These are phyloP conservation scores for Neoarius graeffei DNA, from an alignment of 2,113 vertebrate species.

Conservation along the genomic window DNA sequence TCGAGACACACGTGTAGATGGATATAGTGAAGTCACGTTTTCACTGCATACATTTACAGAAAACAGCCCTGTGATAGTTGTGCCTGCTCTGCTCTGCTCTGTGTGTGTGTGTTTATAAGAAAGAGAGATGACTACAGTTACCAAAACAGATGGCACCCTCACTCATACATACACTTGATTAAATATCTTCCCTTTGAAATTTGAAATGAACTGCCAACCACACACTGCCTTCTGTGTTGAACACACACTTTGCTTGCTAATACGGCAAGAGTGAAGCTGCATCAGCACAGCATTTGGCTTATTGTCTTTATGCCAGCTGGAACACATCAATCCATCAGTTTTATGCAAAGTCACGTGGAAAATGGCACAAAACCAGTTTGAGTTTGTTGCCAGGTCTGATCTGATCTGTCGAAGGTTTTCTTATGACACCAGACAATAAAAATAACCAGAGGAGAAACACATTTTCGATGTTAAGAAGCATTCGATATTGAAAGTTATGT, in stretches of 20 bases:
- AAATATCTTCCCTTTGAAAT: constrained; percentile 18
- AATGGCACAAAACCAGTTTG: background rate
- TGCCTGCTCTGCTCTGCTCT: background rate
- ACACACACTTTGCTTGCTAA: constrained; percentile 27
- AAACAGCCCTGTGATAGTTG: background rate
- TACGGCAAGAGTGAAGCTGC: constrained; percentile 13
- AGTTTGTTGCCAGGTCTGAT: background rate
- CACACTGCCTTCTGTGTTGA: background rate
- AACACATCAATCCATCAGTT: constrained; percentile 4
- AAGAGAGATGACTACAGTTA: constrained; percentile 7
- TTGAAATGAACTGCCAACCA: constrained; percentile 23
- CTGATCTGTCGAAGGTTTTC: background rate
- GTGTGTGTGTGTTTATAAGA: background rate
- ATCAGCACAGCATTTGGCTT: constrained; percentile 1
- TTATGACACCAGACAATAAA: background rate
- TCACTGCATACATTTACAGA: background rate
- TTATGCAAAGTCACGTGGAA: background rate
- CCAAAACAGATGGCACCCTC: constrained; percentile 24
- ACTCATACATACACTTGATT: constrained; percentile 17
- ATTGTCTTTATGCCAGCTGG: constrained; percentile 31
- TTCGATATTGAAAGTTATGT: background rate
- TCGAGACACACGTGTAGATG: background rate
- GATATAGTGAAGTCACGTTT: background rate
- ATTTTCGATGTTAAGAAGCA: background rate
- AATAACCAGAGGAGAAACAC: background rate